phyloP scores from a whole-genome alignment of 2,888 invertebrate species.

The Galerucella nymphaeae region DNA sequence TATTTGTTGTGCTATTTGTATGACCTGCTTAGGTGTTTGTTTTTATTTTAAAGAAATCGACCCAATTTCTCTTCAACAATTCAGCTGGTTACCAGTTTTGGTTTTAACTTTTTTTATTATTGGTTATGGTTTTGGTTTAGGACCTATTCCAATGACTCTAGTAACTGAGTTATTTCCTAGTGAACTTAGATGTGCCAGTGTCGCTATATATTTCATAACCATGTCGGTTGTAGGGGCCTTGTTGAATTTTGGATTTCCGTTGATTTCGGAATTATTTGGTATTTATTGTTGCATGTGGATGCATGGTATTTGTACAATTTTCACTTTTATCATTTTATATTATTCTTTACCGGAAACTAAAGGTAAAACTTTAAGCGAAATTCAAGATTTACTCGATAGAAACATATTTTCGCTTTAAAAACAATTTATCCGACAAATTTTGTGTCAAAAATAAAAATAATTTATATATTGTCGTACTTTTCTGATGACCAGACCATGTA shows the following conservation, averaged over 20 bases:
- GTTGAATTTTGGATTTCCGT: slow-evolving; percentile 45
- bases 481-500: too few species aligned
- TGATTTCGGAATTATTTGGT: slow-evolving; percentile 34
- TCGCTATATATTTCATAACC: slow-evolving; percentile 34
- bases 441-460: background rate
- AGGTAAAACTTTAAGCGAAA: slow-evolving; percentile 45
- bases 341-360: slow-evolving; percentile 47
- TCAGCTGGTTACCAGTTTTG: slow-evolving; percentile 76
- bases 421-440: background rate
- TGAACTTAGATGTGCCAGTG: slow-evolving; percentile 77
- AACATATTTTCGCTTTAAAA: background rate
- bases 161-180: slow-evolving; percentile 84
- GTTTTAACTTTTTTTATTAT: slow-evolving; percentile 77
- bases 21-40: slow-evolving; percentile 69
- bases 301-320: slow-evolving; percentile 33
- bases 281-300: slow-evolving; percentile 40
- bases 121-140: slow-evolving; percentile 76
- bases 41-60: slow-evolving; percentile 69
- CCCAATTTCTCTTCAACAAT: slow-evolving; percentile 50
- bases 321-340: slow-evolving; percentile 38
- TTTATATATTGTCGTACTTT: too few species aligned
- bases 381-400: slow-evolving; percentile 25
- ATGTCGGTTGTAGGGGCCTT: slow-evolving; percentile 38
- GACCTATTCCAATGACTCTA: slow-evolving; percentile 83
- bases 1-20: slow-evolving; percentile 71